These are phyloP conservation scores for Nerophis ophidion DNA, from an alignment of 2,113 vertebrate species.

Conservation along the genomic window DNA sequence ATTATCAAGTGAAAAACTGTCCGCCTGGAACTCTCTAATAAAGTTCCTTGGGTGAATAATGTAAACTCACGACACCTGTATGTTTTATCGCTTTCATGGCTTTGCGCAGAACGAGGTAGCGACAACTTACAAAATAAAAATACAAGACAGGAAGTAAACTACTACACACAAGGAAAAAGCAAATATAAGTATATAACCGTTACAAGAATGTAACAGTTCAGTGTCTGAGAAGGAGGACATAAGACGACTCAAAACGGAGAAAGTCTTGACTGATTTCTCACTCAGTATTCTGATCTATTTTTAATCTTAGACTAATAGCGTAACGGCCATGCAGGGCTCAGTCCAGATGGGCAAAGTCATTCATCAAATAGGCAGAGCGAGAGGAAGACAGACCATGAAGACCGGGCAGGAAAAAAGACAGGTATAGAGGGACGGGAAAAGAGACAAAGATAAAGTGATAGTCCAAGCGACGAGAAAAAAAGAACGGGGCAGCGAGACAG, in stretches of 20 bases:
- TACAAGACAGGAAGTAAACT: too few species aligned
- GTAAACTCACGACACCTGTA: too few species aligned
- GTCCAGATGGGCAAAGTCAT: slow-evolving; percentile 59
- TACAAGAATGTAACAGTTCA: slow-evolving; percentile 9
- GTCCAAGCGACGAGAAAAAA: slow-evolving; percentile 20
- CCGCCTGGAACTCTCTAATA: too few species aligned
- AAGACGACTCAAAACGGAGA: slow-evolving; percentile 25
- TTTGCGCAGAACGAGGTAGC: too few species aligned
- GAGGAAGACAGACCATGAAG: slow-evolving; percentile 33
- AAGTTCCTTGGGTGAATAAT: too few species aligned
- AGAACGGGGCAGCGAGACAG: slow-evolving; percentile 33
- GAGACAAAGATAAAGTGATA: slow-evolving; percentile 28
- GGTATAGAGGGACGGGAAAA: slow-evolving; percentile 20
- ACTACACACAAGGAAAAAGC: too few species aligned
- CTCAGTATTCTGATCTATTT: slow-evolving; percentile 59
- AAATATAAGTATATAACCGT: too few species aligned
- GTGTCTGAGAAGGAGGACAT: slow-evolving; percentile 21
- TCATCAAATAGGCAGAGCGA: slow-evolving; percentile 45
- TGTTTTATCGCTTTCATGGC: too few species aligned
- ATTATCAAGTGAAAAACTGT: too few species aligned
- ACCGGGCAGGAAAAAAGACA: slow-evolving; percentile 31
- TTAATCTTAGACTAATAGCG: slow-evolving; percentile 64
- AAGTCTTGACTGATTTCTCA: slow-evolving; percentile 53
- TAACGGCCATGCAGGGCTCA: slow-evolving; percentile 27
- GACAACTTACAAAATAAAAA: too few species aligned